Evolutionary conservation across 2,888 invertebrate genomes (phyloP), one percentile per base, ranked within the genome.

Genomic region (Latrodectus elegans): DNA sequence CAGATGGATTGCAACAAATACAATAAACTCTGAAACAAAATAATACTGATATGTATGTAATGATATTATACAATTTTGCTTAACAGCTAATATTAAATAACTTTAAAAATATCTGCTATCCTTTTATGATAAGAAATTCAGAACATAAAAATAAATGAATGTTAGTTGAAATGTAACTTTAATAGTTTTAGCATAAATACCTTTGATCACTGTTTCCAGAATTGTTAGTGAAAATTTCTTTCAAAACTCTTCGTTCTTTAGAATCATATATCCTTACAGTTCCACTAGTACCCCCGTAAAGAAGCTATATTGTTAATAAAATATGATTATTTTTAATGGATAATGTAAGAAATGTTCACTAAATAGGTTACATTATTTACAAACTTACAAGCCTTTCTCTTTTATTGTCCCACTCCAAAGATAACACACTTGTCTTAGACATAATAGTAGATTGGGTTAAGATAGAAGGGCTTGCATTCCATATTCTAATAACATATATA

Each of bases 371-470:
- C 9, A 79, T 26, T 49, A 26, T 72, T 65, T 72, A n/a, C 65
- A 52, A 26, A 89, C 91, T 88, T 89, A 92, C 92, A 90, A 94
- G 93, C 90, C 94, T 92, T 90, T 94, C 94, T 88, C 94, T 93
- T 90, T 94, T 94, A 60, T 93, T 93, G 72, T 94, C 93, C 94
- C 94, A 94, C 89, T 94, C 94, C 70, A 94, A 91, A 1, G 94
- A 93, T 14, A 94, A 92, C 72, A 94, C 93, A 76, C 93, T 92
- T 17, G 93, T 93, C 89, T 93, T 93, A 12, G 93, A 93, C 90
- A 93, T 93, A 15, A 80, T 80, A 26, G 93, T 94, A 26, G 94
- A 93, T 26, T 93, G 92, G 76, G 94, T 94, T 88, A 93, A 88
- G 26, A 92, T 92, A 74, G 92, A 91, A 3, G 92, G 92, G 87